Evolutionary conservation across 2,113 vertebrate genomes (phyloP), one percentile per base, ranked within the genome.

Genomic region (Podilymbus podiceps): DNA sequence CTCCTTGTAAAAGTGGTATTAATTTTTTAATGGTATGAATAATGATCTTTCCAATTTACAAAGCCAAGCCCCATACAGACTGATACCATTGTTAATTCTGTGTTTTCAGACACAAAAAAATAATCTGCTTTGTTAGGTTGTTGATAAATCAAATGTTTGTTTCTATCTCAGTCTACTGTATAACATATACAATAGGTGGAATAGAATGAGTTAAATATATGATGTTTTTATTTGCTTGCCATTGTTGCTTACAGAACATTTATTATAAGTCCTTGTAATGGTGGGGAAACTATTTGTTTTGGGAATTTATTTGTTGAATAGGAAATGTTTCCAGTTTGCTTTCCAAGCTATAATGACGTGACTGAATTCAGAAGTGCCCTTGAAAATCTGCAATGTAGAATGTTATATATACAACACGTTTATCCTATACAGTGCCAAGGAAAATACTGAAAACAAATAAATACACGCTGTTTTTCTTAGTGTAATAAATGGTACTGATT

Each of bases 341-440:
- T 96, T 94, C 80, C 75, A 92, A 96, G 62, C 59, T 92, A 38
- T 59, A 89, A 84, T n/a, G 69, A 92, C 0, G 5, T 89, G 64
- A 90, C 64, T 90, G 88, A 90, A 93, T 87, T 94, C 56, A 93
- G 52, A 94, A 96, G 31, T 85, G 68, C 83, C 86, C 86, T 93
- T 94, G 90, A 90, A 90, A 95, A 96, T 91, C 82, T 78, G 47
- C 63, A 90, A 27, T 40, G 38, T 92, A 77, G 38, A 73, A 19
- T 25, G 30, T 11, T 47, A 78, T 72, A 84, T 42, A 88, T 42
- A 76, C 38, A 81, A 75, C 3, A 8, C 14, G 53, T 88, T 74
- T 82, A 52, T 83, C 86, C 81, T 74, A 33, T 66, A 82, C 5
- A 52, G 28, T 94, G 71, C 42, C 81, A 94, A 77, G 58, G 10